Conservation (phyloP, 1,140 invertebrate species). For the Lordiphosa clarofinis region DNA sequence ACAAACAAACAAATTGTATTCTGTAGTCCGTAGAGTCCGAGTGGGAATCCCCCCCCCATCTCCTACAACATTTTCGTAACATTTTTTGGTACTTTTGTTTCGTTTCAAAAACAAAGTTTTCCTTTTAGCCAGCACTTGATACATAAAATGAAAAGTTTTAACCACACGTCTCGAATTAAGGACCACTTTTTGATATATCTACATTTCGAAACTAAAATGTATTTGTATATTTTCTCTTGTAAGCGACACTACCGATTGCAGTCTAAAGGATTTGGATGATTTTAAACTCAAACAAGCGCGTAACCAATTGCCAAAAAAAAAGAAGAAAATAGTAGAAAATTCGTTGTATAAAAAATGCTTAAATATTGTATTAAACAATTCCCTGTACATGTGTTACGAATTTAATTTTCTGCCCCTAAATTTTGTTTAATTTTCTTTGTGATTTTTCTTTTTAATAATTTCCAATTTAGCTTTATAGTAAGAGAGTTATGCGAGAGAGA, state of each 20-base stretch:
- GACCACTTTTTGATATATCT: slow-evolving; percentile 69
- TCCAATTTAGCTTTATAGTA: slow-evolving; percentile 42
- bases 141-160: slow-evolving; percentile 44
- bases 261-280: slow-evolving; percentile 67
- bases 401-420: slow-evolving; percentile 39
- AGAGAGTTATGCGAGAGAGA: neutral
- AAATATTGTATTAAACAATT: slow-evolving; percentile 39
- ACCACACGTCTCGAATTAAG: slow-evolving; percentile 71
- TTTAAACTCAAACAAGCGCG: slow-evolving; percentile 54
- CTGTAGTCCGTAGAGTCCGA: slow-evolving; percentile 47
- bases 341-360: slow-evolving; percentile 39
- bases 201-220: slow-evolving; percentile 12
- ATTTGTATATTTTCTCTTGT: slow-evolving; percentile 53
- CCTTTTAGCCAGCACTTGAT: slow-evolving; percentile 21
- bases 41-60: neutral
- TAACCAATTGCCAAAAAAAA: slow-evolving; percentile 72
- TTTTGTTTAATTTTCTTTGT: slow-evolving; percentile 39
- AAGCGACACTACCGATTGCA: slow-evolving; percentile 63
- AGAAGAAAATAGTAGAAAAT: slow-evolving; percentile 34
- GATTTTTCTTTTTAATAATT: slow-evolving; percentile 42
- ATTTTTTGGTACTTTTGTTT: slow-evolving; percentile 36
- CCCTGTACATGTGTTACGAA: slow-evolving; percentile 59
- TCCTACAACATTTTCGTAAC: slow-evolving; percentile 10
- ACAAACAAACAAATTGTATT: slow-evolving; percentile 39
- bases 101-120: slow-evolving; percentile 13